Conservation (phyloP, 2,113 vertebrate species). For the Thomomys bottae region DNA sequence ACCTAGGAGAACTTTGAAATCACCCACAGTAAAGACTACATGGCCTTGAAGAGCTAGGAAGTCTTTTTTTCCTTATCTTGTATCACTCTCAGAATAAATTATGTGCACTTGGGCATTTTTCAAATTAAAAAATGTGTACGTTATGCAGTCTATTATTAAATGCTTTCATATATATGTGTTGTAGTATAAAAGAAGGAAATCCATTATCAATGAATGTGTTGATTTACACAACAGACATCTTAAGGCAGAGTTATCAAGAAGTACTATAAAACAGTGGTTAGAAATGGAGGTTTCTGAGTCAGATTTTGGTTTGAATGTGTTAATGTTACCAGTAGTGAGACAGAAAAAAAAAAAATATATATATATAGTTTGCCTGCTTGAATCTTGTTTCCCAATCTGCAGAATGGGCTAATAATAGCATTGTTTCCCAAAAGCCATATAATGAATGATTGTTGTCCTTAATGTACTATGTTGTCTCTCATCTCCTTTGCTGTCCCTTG, state of each 20-base stretch:
- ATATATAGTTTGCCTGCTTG: not conserved
- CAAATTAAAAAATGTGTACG: slow-evolving; percentile 58
- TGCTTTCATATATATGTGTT: slow-evolving; percentile 27
- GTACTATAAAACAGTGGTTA: slow-evolving; percentile 68
- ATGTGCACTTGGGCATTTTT: not conserved
- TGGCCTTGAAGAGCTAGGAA: not conserved
- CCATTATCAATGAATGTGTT: not conserved
- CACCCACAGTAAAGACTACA: not conserved
- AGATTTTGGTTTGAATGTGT: slow-evolving; percentile 51
- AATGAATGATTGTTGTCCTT: too few relatives aligned
- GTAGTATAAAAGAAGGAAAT: slow-evolving; percentile 70
- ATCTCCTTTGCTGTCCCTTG: too few relatives aligned
- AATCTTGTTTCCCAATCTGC: slow-evolving; percentile 27
- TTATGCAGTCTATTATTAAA: slow-evolving; percentile 8
- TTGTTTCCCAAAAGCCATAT: too few relatives aligned
- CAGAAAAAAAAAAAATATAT: not conserved
- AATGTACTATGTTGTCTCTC: too few relatives aligned
- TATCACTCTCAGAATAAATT: not conserved
- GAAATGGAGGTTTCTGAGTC: slow-evolving; percentile 45
- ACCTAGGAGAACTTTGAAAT: slow-evolving; percentile 42
- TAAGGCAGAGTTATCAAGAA: slow-evolving; percentile 59
- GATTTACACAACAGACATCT: slow-evolving; percentile 70
- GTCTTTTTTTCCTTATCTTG: slow-evolving; percentile 43
- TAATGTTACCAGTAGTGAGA: slow-evolving; percentile 11
- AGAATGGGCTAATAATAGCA: slow-evolving; percentile 5